These are phyloP conservation scores for Dolichotis patagonum DNA, from an alignment of 2,113 vertebrate species.

Conservation along the genomic window DNA sequence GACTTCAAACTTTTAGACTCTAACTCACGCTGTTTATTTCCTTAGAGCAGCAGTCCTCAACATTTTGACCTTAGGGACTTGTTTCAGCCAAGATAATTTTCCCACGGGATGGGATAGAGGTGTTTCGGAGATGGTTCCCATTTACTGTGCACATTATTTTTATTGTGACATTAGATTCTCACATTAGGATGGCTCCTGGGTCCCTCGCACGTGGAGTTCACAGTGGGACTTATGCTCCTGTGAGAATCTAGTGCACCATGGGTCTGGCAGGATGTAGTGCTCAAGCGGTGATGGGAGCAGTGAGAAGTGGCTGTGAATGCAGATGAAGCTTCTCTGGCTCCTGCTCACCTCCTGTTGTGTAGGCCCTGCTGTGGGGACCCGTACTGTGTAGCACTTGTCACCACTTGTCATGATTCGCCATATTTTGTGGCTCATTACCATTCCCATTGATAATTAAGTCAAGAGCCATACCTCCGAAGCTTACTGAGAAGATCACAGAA, in stretches of 20 bases:
- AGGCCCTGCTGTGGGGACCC: background rate
- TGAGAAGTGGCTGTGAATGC: background rate
- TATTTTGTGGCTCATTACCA: background rate
- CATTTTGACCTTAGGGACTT: background rate
- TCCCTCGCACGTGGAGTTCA: background rate
- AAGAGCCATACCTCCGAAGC: too few relatives aligned
- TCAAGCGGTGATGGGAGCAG: background rate
- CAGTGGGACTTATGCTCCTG: background rate
- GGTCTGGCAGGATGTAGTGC: background rate
- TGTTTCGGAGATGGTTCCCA: background rate
- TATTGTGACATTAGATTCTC: background rate
- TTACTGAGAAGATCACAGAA: background rate
- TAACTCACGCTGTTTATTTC: background rate
- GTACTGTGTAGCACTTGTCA: background rate
- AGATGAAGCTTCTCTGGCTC: background rate
- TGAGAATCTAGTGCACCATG: background rate
- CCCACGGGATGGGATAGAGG: background rate
- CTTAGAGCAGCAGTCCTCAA: background rate
- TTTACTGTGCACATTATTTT: background rate
- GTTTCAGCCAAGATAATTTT: background rate
- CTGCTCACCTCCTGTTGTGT: background rate
- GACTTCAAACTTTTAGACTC: background rate
- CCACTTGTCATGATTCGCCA: background rate
- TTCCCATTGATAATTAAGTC: background rate
- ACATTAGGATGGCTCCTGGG: background rate